These are phyloP conservation scores for Phyllotreta cruciferae DNA, from an alignment of 2,888 invertebrate genomes.

Conservation along the genomic window DNA sequence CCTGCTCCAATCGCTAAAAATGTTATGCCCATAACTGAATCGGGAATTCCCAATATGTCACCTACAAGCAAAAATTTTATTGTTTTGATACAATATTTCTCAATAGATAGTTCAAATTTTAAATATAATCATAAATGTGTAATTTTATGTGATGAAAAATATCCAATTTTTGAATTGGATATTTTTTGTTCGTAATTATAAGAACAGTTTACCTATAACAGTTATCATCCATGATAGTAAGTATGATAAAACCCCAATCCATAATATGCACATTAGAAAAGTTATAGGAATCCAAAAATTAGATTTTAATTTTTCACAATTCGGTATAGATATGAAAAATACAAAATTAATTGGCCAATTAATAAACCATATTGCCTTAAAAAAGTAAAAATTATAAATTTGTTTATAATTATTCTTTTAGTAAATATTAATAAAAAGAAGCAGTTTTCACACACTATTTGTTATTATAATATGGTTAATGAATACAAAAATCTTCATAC, in stretches of 20 bases:
- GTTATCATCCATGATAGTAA: constrained; percentile 28
- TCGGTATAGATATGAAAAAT: constrained; percentile 15
- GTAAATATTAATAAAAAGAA: too few species aligned
- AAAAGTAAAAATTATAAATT: constrained; percentile 10
- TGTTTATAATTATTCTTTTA: too few species aligned
- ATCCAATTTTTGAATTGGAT: too few species aligned
- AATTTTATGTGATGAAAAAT: not conserved
- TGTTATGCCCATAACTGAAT: constrained; percentile 27
- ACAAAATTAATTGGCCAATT: constrained; percentile 23
- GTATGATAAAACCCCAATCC: constrained; percentile 25
- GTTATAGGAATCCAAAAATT: constrained; percentile 23
- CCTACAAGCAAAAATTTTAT: constrained; percentile 7
- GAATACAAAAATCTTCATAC: not conserved
- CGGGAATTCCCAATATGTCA: constrained; percentile 21
- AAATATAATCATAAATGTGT: not conserved
- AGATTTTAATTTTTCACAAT: constrained; percentile 17
- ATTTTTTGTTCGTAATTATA: too few species aligned
- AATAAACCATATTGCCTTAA: constrained; percentile 16
- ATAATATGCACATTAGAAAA: constrained; percentile 22
- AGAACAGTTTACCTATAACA: constrained; percentile 15
- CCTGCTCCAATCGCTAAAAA: constrained; percentile 27
- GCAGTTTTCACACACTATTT: too few species aligned
- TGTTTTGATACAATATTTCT: too few species aligned
- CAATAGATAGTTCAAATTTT: not conserved
- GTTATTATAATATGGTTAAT: not conserved